phyloP scores from a whole-genome alignment of 2,888 invertebrate genomes.

The Litoditis marina region DNA sequence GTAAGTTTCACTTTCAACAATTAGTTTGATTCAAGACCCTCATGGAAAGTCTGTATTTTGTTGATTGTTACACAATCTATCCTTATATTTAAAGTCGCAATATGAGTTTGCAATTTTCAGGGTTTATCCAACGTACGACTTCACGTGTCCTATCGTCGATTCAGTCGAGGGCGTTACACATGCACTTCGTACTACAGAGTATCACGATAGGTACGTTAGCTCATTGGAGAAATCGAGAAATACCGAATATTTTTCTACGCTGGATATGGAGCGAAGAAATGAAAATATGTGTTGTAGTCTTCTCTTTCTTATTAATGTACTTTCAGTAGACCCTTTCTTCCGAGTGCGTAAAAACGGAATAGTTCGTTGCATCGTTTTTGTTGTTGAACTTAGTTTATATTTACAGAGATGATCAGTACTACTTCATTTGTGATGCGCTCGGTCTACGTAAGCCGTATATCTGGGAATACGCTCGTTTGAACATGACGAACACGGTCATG shows the following conservation, averaged over 20 bases:
- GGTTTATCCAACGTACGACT: conserved; percentile 98
- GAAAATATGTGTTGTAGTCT: too few relatives aligned
- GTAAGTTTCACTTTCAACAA: too few relatives aligned
- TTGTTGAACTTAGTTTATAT: too few relatives aligned
- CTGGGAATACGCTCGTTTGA: conserved; percentile 88
- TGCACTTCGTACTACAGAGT: conserved; percentile 93
- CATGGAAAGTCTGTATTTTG: too few relatives aligned
- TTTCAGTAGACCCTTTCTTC: background rate
- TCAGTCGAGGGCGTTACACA: conserved; percentile 95
- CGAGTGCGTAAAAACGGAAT: too few relatives aligned
- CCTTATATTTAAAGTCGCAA: background rate
- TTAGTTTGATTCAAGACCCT: too few relatives aligned
- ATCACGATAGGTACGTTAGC: conserved; percentile 81
- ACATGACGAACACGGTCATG: conserved; percentile 95
- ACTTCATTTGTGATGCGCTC: conserved; percentile 82
- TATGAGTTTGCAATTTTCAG: conserved; percentile 65
- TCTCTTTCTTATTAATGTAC: background rate
- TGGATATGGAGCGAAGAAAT: background rate
- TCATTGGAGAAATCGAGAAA: background rate
- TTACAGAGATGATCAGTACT: conserved; percentile 82
- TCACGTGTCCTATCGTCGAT: conserved; percentile 98
- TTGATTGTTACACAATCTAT: too few relatives aligned
- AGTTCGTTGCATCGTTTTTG: conserved; percentile 11
- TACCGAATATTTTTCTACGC: too few relatives aligned
- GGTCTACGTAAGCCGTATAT: conserved; percentile 84